Conservation (phyloP, 92 coral and sea anemone genomes). For the Paramuricea clavata region DNA sequence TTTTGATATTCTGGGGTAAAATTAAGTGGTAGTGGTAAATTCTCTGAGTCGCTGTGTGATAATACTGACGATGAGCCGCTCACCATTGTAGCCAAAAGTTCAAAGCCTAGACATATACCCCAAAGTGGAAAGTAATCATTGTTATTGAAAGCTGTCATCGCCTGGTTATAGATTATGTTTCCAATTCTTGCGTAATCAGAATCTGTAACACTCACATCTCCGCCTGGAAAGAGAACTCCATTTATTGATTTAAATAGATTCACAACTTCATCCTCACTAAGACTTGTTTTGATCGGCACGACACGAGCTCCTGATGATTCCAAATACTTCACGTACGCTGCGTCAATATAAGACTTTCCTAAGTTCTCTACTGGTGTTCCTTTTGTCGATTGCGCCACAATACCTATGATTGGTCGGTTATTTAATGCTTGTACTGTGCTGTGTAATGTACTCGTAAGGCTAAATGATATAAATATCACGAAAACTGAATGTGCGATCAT, state of each 20-base stretch:
- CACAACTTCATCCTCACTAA: constrained; percentile 73
- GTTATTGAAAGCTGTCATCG: constrained; percentile 81
- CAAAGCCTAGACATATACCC: constrained; percentile 97
- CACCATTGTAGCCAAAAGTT: constrained; percentile 75
- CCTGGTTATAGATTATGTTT: constrained; percentile 75
- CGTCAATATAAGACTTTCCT: constrained; percentile 64
- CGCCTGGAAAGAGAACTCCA: constrained; percentile 97
- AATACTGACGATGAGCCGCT: constrained; percentile 73
- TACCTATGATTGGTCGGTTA: constrained; percentile 8
- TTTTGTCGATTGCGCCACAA: constrained; percentile 14
- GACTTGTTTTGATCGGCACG: constrained; percentile 70
- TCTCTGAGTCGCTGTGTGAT: constrained; percentile 72
- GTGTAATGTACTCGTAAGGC: background rate
- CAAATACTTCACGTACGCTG: constrained; percentile 62
- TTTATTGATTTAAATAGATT: constrained; percentile 79
- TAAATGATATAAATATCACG: background rate
- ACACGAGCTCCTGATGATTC: constrained; percentile 70
- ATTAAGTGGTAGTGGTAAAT: constrained; percentile 85
- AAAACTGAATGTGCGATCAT: background rate
- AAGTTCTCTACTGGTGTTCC: constrained; percentile 41
- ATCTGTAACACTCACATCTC: constrained; percentile 74
- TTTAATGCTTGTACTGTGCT: background rate
- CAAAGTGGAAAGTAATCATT: constrained; percentile 93
- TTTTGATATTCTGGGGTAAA: constrained; percentile 71
- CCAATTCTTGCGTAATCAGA: constrained; percentile 83